phyloP scores from a whole-genome alignment of 2,113 vertebrate genomes.

The Butorides virescens region DNA sequence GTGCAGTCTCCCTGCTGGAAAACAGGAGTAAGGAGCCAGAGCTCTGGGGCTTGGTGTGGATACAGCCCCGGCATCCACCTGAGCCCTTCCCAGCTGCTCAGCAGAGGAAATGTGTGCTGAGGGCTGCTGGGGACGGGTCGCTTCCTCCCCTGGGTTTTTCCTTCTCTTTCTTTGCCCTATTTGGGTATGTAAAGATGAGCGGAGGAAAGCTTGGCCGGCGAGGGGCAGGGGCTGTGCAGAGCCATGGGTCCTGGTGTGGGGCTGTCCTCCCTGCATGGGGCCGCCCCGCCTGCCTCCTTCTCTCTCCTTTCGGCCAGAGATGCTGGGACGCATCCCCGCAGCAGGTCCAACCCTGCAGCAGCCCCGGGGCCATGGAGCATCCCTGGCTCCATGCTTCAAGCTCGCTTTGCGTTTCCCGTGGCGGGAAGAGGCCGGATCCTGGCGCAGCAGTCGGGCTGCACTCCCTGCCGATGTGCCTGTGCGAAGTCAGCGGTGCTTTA shows the following conservation, averaged over 20 bases:
- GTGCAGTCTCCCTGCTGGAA: neutral
- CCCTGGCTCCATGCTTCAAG: fast-evolving
- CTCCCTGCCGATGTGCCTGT: neutral
- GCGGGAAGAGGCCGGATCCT: neutral
- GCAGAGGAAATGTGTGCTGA: neutral
- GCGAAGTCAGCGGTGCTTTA: neutral
- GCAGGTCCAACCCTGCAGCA: neutral
- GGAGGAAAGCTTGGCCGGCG: fast-evolving
- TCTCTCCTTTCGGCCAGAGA: neutral
- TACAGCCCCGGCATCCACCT: fast-evolving
- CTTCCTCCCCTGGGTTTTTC: neutral
- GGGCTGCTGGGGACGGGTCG: neutral
- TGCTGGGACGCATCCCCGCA: fast-evolving
- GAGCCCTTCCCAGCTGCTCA: fast-evolving
- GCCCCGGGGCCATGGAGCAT: neutral
- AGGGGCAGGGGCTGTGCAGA: neutral
- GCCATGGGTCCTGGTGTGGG: neutral
- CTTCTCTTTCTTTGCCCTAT: neutral
- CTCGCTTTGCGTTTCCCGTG: fast-evolving
- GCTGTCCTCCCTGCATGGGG: neutral
- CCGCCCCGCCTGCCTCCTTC: neutral
- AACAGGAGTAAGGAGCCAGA: neutral
- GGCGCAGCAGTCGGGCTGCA: fast-evolving
- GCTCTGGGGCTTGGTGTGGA: fast-evolving
- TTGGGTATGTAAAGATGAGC: neutral